phyloP scores from a whole-genome alignment of 92 coral and sea anemone genomes.

The Porites cylindrica region DNA sequence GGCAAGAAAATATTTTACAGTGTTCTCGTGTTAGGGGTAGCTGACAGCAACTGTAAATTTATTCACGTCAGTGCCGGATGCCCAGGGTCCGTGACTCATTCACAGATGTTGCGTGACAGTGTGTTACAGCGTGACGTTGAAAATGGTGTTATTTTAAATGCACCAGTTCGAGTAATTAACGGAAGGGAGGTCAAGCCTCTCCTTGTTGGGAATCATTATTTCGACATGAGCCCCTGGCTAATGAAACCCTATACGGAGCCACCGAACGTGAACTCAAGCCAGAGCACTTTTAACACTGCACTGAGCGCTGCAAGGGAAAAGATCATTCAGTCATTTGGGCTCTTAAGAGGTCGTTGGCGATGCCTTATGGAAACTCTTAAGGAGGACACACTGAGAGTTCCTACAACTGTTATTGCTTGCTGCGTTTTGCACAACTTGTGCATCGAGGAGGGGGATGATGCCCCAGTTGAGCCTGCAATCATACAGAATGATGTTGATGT shows the following conservation, averaged over 20 bases:
- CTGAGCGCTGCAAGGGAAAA: slow-evolving; percentile 45
- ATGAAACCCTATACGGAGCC: slow-evolving; percentile 47
- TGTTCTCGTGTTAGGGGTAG: slow-evolving; percentile 54
- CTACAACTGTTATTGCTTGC: slow-evolving; percentile 57
- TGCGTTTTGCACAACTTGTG: slow-evolving; percentile 72
- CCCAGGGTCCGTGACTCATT: slow-evolving; percentile 57
- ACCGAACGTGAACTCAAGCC: slow-evolving; percentile 20
- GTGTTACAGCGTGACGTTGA: slow-evolving; percentile 52
- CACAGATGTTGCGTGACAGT: slow-evolving; percentile 60
- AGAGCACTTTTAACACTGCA: slow-evolving; percentile 46
- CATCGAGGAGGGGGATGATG: slow-evolving; percentile 21
- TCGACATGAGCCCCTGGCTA: slow-evolving; percentile 48
- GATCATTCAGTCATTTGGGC: slow-evolving; percentile 51
- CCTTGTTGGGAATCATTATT: slow-evolving; percentile 33
- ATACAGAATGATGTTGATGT: slow-evolving; percentile 34
- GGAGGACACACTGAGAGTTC: slow-evolving; percentile 51
- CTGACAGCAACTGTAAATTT: slow-evolving; percentile 52
- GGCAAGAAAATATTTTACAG: slow-evolving; percentile 47
- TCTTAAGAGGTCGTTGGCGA: slow-evolving; percentile 64
- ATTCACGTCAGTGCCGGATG: slow-evolving; percentile 64
- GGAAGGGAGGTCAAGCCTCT: slow-evolving; percentile 50
- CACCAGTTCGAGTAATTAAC: slow-evolving; percentile 42
- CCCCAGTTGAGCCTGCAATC: slow-evolving; percentile 20
- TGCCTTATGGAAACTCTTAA: slow-evolving; percentile 43
- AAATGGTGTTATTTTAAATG: slow-evolving; percentile 42